Evolutionary conservation across 30 jellyfish, hydroid and myxozoan species (phyloP).

Genomic region (Turritopsis rubra): DNA sequence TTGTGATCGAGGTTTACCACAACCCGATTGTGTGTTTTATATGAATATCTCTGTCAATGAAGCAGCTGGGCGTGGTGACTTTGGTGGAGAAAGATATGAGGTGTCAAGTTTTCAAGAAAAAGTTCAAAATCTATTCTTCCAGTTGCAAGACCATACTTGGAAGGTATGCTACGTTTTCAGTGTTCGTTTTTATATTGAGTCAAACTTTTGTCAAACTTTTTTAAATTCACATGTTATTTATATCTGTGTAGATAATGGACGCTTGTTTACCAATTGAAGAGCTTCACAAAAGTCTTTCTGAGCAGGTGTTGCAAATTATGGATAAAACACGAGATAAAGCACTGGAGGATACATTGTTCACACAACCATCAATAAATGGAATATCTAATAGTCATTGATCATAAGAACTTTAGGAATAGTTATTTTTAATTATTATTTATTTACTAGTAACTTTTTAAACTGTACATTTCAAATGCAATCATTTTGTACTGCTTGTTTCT

Average conservation of each 20-base stretch:
- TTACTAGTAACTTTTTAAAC: neutral
- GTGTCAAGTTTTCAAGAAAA: slow-evolving; percentile 53
- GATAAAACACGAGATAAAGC: neutral
- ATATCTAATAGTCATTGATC: neutral
- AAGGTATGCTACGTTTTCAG: slow-evolving; percentile 26
- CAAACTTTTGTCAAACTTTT: neutral
- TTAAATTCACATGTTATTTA: neutral
- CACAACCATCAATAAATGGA: neutral
- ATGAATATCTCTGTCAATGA: slow-evolving; percentile 45
- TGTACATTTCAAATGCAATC: neutral
- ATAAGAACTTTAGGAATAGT: neutral
- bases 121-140: slow-evolving; percentile 32
- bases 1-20: slow-evolving; percentile 64
- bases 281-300: neutral
- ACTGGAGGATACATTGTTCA: neutral
- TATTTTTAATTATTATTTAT: too few species aligned
- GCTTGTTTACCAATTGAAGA: slow-evolving; percentile 16
- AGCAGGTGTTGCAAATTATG: neutral
- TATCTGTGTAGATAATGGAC: slow-evolving; percentile 1
- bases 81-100: slow-evolving; percentile 85
- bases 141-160: slow-evolving; percentile 58
- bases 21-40: slow-evolving; percentile 80
- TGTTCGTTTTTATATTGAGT: neutral
- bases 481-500: neutral
- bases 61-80: slow-evolving; percentile 65